Evolutionary conservation across 1,140 invertebrate genomes (phyloP), one percentile per base, ranked within the genome.

Genomic region (Sycobia sp.): DNA sequence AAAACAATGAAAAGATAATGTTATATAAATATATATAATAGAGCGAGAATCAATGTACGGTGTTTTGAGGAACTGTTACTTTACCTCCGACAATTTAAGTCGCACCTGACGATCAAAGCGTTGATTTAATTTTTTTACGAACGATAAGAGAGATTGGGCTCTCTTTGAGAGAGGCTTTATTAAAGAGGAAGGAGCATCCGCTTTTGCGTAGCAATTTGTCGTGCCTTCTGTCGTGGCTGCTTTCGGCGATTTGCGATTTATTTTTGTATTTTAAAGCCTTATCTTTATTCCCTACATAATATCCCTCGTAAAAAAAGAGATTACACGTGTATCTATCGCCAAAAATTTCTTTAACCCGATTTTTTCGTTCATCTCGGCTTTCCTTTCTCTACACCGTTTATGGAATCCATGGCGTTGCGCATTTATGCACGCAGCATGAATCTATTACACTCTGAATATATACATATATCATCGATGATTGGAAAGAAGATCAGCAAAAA

Each of bases 201-300:
- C 64, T 71, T 70, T 75, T 79, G 69, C 70, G 66, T 72, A 78
- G 73, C 75, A 79, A 76, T 77, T 75, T 76, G 71, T 80, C 73
- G 77, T 80, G 77, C 76, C 77, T 79, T 80, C 70, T 77, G 65
- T 76, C 74, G 70, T 78, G 73, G 71, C 70, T 73, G 77, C 74
- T 46, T 76, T 76, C 66, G 71, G 62, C 72, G 69, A 78, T 75
- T 75, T 71, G 71, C 64, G 57, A 72, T 71, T 79, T 75, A 78
- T 78, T 80, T 78, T 79, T 79, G 50, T 75, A 78, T 77, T 49
- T 72, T 71, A 58, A 55, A 54, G 50, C 18, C 47, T 34, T 47
- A n/a, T n/a, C n/a, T n/a, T n/a, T 38, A 46, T 16, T 27, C 20
- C 22, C 18, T 41, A 55, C 2, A 29, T 10, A 4, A 32, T 32